Base-by-base conservation (phyloP, 2,797 vertebrate genomes). In the Etheostoma perlongum region DNA sequence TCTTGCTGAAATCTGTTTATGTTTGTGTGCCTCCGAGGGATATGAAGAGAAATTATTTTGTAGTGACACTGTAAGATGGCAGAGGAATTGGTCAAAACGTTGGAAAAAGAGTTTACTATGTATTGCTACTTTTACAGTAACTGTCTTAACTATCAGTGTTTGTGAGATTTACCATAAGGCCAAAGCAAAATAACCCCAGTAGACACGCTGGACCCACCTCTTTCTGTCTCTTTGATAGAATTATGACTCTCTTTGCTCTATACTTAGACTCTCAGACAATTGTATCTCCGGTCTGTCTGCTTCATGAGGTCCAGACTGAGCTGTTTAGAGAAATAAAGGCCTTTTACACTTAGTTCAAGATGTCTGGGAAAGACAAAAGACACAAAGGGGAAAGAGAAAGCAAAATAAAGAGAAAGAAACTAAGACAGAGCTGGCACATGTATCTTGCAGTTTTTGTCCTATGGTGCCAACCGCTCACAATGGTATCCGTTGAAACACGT, bases 401-500 rank as follows among this genome's bases (percentile, higher is more conserved):
- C 55, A 27, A 67, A 67, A 62, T 27, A 49, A 75, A 75, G 52
- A 75, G 27, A 36, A 19, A 55, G 30, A 18, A 49, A 30, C 30
- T 6, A 6, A n/a, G 61, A 27, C 36, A 23, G 60, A 77, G 72
- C 42, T 65, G 68, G 67, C 77, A 60, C 30, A 75, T 27, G 54
- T 40, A 52, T 51, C 40, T 44, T 27, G 25, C 49, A 10, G 72
- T 64, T 57, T 76, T 76, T 66, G 76, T 79, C 66, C 60, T 52
- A 9, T 42, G 42, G 65, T 18, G 67, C 73, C 79, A 46, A 53
- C 59, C 33, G 14, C 76, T 85, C 77, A 63, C 89, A 71, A 89
- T 87, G 85, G 91, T 54, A 62, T 81, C 85, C 2, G 5, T 62
- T 53, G 44, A 85, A 83, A 84, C 84, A 84, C 6, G 79, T 16